Evolutionary conservation across 2,797 vertebrate genomes (phyloP), one percentile per base, ranked within the genome.

Genomic region (Eutrigla gurnardus): DNA sequence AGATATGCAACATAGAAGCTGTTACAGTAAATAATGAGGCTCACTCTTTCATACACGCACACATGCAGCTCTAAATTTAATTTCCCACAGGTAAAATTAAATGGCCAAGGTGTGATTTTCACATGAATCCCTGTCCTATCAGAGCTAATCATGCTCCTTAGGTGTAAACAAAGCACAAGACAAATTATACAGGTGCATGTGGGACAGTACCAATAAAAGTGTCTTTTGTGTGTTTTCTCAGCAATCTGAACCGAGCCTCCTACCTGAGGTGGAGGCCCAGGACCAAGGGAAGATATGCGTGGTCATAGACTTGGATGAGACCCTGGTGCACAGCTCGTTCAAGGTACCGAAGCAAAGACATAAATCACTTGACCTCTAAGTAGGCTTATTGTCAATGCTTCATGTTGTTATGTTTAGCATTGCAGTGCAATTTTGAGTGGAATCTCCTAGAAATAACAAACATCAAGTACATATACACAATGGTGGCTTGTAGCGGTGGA

Each of bases 221-320:
- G 5, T 64, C 0, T 73, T 73, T 5, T 76, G 6, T 87, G 52
- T 72, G 50, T 90, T 10, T 71, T 86, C 86, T 77, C 83, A 96
- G 96, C 93, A 94, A 54, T 90, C 91, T 33, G 96, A 95, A 60
- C 88, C 92, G 58, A 93, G 92, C 85, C 93, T 97, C 58, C 95
- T 97, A 75, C 96, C 96, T 43, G 96, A 96, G 94, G 87, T 96
- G 91, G 92, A 87, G 7, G 92, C 90, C 68, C 87, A 94, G 85
- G 96, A 97, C 86, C 94, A 95, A 53, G 96, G 96, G 54, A 96
- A 96, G 90, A 94, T 97, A 52, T 97, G 96, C 5, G 94, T 96
- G 89, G 96, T 97, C 84, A 97, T 96, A 78, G 96, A 97, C 90
- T 90, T 97, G 91, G 96, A 98, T 62, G 96, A 97, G 89, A 97